Conservation (phyloP, 2,113 vertebrate genomes). For the mouse (Mus musculus) region GRCm39 chr5:51753501-51754000, state of each 20-base stretch:
- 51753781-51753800: constrained; percentile 18
- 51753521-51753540: background rate
- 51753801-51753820: background rate
- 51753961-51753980: background rate
- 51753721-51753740: constrained; percentile 13
- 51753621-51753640: background rate
- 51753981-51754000: background rate
- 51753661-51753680: background rate
- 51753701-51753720: background rate
- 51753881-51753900: background rate
- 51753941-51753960: background rate
- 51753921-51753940: background rate
- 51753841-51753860: background rate
- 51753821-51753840: background rate
- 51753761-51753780: background rate
- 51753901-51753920: background rate
- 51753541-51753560: background rate
- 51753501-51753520: background rate
- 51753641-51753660: background rate
- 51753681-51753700: background rate
- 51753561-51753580: background rate
- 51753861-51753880: background rate
- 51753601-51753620: background rate
- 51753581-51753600: background rate
- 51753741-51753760: background rate